These are phyloP conservation scores for Amitus sp. DNA, from an alignment of 2,888 invertebrate genomes.

Conservation along the genomic window DNA sequence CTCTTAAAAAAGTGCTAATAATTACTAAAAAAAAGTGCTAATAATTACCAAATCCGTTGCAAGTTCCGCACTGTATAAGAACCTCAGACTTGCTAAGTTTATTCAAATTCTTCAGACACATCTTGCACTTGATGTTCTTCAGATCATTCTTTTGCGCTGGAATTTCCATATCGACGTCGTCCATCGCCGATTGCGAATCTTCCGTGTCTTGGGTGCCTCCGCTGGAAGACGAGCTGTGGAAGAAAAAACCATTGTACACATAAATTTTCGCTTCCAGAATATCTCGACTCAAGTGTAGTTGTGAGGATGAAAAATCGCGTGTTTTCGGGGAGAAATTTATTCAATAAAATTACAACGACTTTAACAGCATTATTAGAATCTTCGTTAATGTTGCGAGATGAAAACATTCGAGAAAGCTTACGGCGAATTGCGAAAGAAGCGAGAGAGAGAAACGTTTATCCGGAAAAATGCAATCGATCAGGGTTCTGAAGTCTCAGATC, in stretches of 20 bases:
- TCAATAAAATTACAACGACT: constrained; percentile 3
- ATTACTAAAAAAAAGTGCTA: background rate
- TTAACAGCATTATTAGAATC: constrained; percentile 21
- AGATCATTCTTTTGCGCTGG: constrained; percentile 56
- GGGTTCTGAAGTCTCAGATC: constrained; percentile 28
- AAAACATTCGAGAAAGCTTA: constrained; percentile 12
- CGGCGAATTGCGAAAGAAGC: background rate
- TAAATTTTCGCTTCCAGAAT: no score
- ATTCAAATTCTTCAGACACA: constrained; percentile 66
- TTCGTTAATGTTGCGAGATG: constrained; percentile 4
- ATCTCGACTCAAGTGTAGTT: background rate
- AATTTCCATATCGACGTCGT: constrained; percentile 62
- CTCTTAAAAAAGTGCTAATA: background rate
- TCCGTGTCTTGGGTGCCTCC: constrained; percentile 65
- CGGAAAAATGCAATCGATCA: constrained; percentile 30
- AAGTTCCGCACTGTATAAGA: constrained; percentile 72
- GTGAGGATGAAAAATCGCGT: background rate
- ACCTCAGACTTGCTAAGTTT: constrained; percentile 68
- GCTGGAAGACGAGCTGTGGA: constrained; percentile 63
- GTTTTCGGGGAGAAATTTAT: background rate
- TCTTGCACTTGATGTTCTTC: constrained; percentile 65
- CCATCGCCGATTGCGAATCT: constrained; percentile 64
- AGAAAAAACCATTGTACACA: constrained; percentile 8
- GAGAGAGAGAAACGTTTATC: constrained; percentile 28
- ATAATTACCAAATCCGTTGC: constrained; percentile 70